Evolutionary conservation across 1,140 invertebrate species (phyloP).

Genomic region (Pristionchus pacificus): DNA sequence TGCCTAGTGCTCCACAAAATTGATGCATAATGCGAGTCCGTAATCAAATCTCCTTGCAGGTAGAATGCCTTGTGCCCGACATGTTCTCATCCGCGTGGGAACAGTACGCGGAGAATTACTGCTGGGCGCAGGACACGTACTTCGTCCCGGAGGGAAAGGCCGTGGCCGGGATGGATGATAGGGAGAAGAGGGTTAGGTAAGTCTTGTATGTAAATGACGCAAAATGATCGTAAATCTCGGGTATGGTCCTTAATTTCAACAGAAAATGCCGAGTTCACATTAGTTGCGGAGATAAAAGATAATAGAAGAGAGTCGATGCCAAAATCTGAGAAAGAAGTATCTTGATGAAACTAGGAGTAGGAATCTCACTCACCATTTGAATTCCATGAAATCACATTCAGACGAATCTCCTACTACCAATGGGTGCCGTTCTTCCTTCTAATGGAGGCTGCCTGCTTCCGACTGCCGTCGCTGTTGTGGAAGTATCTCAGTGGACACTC

Average conservation of each 20-base stretch:
- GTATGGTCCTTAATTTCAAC: no score
- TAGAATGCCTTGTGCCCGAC: constrained; percentile 40
- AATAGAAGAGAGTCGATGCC: no score
- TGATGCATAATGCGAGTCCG: no score
- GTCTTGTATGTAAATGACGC: constrained; percentile 54
- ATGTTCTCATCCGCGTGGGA: constrained; percentile 34
- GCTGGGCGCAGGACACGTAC: constrained; percentile 41
- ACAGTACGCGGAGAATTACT: constrained; percentile 42
- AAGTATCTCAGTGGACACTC: constrained; percentile 49
- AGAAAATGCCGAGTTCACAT: no score
- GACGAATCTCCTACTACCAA: constrained; percentile 23
- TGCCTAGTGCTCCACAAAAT: no score
- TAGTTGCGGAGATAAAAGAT: no score
- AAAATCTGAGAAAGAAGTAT: no score
- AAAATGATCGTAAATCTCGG: background rate
- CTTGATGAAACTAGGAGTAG: no score
- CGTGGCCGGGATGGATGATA: constrained; percentile 26
- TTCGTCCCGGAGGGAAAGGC: constrained; percentile 33
- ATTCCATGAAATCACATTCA: background rate
- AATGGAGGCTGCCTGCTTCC: constrained; percentile 57
- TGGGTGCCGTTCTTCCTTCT: constrained; percentile 59
- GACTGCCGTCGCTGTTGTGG: constrained; percentile 57
- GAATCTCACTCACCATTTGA: no score
- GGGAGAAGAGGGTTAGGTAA: constrained; percentile 24
- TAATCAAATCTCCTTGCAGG: no score